Percentiles rank a stretch among this genome's conserved stretches.
Evolutionary conservation across 2,888 invertebrate species (phyloP).

Genomic region (Sialis lutaria): DNA sequence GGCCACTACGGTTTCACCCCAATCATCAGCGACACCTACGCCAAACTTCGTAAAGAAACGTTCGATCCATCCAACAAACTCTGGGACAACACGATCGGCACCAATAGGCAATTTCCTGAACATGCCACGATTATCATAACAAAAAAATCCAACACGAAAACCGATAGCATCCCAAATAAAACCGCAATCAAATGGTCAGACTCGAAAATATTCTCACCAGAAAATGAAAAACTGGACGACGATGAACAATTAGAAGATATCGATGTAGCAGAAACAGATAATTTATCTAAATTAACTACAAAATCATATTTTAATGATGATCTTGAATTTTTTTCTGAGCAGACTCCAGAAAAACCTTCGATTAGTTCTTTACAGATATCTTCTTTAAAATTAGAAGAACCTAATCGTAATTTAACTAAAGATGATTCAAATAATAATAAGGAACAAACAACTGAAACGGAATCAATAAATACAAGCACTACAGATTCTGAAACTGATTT

Average conservation of each 20-base stretch:
- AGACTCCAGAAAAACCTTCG: no score
- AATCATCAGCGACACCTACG: slow-evolving; percentile 32
- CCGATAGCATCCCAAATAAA: slow-evolving; percentile 2
- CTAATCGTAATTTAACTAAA: neutral
- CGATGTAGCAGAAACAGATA: no score
- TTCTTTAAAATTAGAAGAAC: no score
- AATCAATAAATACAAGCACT: slow-evolving; percentile 7
- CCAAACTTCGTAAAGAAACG: slow-evolving; percentile 29
- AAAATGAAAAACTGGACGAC: no score
- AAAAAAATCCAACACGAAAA: slow-evolving; percentile 4
- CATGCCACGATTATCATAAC: slow-evolving; percentile 5
- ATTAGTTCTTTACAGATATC: no score
- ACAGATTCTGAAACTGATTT: no score
- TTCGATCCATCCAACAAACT: slow-evolving; percentile 10
- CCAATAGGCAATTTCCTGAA: slow-evolving; percentile 2
- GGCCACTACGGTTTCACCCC: slow-evolving; percentile 29
- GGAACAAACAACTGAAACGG: slow-evolving; percentile 8
- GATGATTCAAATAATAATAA: neutral
- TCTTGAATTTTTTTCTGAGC: no score
- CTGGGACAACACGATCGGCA: neutral
- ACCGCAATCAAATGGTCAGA: neutral
- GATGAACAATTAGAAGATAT: no score
- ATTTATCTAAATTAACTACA: no score
- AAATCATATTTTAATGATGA: no score
- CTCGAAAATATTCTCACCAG: neutral